Evolutionary conservation across 2,888 invertebrate genomes (phyloP).

Genomic region (Lochmaea capreae): DNA sequence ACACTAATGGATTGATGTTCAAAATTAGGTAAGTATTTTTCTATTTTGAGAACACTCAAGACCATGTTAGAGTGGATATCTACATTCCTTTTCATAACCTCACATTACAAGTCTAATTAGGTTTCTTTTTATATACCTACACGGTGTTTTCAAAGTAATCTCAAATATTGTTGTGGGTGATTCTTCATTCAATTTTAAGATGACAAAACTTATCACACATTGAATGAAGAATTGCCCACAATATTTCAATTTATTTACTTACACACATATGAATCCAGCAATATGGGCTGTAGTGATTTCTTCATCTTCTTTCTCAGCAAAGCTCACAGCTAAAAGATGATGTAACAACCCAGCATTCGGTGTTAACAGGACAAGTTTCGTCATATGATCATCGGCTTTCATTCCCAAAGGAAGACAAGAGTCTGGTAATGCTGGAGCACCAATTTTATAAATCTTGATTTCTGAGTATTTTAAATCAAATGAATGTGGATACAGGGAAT

Average conservation of each 20-base stretch:
- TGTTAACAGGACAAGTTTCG: constrained; percentile 85
- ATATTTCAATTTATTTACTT: constrained; percentile 68
- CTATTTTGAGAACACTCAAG: too few species aligned
- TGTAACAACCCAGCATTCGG: constrained; percentile 84
- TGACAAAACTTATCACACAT: too few species aligned
- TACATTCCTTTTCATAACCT: too few species aligned
- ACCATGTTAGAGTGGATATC: too few species aligned
- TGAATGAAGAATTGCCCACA: too few species aligned
- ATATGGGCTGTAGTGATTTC: constrained; percentile 89
- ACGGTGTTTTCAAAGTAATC: too few species aligned
- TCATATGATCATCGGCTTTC: constrained; percentile 91
- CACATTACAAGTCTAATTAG: too few species aligned
- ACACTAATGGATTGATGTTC: background rate
- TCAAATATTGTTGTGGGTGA: too few species aligned
- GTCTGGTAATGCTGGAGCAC: constrained; percentile 91
- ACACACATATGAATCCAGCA: constrained; percentile 93
- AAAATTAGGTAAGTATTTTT: too few species aligned
- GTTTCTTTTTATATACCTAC: too few species aligned
- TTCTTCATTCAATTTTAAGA: too few species aligned
- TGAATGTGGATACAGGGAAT: constrained; percentile 87
- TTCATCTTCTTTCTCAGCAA: constrained; percentile 84
- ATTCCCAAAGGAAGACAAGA: constrained; percentile 97
- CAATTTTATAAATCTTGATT: constrained; percentile 92
- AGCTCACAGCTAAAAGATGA: constrained; percentile 90
- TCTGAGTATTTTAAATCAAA: constrained; percentile 94